Evolutionary conservation across 64 coral and sea anemone species (phyloP), one percentile per base, ranked within the genome.

Genomic region (Orbicella faveolata): DNA sequence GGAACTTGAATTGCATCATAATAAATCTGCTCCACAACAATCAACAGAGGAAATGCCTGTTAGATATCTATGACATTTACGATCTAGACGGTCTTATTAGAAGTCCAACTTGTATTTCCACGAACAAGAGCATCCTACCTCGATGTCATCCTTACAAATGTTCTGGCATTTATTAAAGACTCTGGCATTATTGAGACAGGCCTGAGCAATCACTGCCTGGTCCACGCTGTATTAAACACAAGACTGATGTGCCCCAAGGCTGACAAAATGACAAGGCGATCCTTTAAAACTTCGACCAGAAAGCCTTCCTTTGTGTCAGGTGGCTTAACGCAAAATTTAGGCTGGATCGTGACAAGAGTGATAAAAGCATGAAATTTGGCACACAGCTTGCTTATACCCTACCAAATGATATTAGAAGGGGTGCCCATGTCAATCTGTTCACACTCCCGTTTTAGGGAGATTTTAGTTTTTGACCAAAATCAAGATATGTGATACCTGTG

Each of bases 131-230:
- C 36, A 33, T 54, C 63, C 75, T 90, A 44, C 63, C 35, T 92
- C 11, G 76, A 92, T 57, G 90, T 87, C 5, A 87, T 87, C 25
- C 44, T 80, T 21, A 87, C 63, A 53, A 92, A 87, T 30, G 75
- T 76, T 8, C 90, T 75, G 44, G 61, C 75, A 20, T 92, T 92
- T 35, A 59, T 73, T 20, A 69, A 76, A 39, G 76, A 48, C 66
- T 94, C 90, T 1, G 69, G 63, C 36, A 59, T 77, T 36, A 66
- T 61, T 9, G 75, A 87, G 17, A 75, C 90, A 5, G 83, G 75
- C 25, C 44, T 69, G n/a, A 92, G 90, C 54, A 63, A 87, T 80
- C 90, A 87, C 52, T 68, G 54, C 80, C 30, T 79, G 59, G 33
- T 93, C 59, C 76, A 93, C 26, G 30, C 77, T 4, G 53, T 88